Conservation (phyloP, 2,113 vertebrate genomes). For the Gorilla gorilla region DNA sequence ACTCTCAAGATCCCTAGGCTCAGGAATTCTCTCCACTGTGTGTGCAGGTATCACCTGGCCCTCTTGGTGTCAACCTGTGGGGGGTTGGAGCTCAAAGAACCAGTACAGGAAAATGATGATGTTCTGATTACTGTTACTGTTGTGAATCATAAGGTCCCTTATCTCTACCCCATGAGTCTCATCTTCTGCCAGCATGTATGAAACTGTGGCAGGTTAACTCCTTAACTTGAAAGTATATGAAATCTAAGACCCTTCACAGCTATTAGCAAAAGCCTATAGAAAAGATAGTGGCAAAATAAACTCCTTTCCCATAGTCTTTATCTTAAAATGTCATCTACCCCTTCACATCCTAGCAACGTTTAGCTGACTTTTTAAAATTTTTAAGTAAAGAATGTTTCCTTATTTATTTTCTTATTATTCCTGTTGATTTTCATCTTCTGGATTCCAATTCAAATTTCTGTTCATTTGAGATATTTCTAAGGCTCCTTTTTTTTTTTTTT, state of each 20-base stretch:
- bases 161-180: not conserved
- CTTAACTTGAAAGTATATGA: not conserved
- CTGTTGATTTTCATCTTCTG: not conserved
- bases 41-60: not conserved
- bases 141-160: not conserved
- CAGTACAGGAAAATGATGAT: not conserved
- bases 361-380: not conserved
- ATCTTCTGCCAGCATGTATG: not conserved
- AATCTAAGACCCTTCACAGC: not conserved
- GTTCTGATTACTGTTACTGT: not conserved
- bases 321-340: not conserved
- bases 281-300: not conserved
- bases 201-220: not conserved
- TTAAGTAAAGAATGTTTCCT: not conserved
- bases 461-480: not conserved
- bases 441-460: constrained; percentile 36
- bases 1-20: not conserved
- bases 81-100: not conserved
- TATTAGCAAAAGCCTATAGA: not conserved
- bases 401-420: constrained; percentile 51
- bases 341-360: not conserved
- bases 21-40: not conserved
- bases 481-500: not conserved
- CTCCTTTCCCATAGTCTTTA: not conserved
- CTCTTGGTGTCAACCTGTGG: not conserved